These are phyloP conservation scores for Macropis europaea DNA, from an alignment of 2,888 invertebrate species.

Conservation along the genomic window DNA sequence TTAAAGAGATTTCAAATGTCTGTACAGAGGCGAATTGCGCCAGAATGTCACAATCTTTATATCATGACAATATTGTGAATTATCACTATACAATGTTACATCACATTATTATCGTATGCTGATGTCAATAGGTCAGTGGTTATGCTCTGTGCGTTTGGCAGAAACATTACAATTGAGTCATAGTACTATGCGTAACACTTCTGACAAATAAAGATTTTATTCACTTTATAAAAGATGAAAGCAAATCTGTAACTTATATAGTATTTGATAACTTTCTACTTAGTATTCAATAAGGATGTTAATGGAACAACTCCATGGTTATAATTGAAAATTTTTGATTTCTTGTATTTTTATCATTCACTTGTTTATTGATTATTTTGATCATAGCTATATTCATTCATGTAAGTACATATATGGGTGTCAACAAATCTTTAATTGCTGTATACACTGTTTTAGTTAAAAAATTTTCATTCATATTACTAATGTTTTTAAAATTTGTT, in stretches of 20 bases:
- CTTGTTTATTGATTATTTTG: slow-evolving; percentile 38
- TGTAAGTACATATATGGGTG: slow-evolving; percentile 7
- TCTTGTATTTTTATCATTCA: slow-evolving; percentile 13
- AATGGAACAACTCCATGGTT: slow-evolving; percentile 2
- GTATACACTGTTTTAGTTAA: background rate
- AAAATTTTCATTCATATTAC: slow-evolving; percentile 1
- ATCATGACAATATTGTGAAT: slow-evolving; percentile 40
- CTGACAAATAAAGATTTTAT: slow-evolving; percentile 14
- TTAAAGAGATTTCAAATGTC: slow-evolving; percentile 36
- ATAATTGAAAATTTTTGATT: slow-evolving; percentile 11
- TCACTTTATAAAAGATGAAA: background rate
- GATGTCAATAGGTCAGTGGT: slow-evolving; percentile 66
- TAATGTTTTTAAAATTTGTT: slow-evolving; percentile 56
- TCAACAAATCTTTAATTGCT: background rate
- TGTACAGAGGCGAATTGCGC: slow-evolving; percentile 8
- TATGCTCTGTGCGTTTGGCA: slow-evolving; percentile 42
- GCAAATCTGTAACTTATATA: background rate
- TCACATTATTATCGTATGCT: slow-evolving; percentile 52
- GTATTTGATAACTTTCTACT: background rate
- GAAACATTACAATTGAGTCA: background rate
- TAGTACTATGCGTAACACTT: background rate
- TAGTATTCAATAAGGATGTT: background rate
- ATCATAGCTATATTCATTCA: slow-evolving; percentile 29
- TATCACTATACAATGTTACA: slow-evolving; percentile 49
- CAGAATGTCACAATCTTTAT: slow-evolving; percentile 18